Percentiles rank a stretch among this genome's conserved stretches.
phyloP scores from a whole-genome alignment of 2,797 vertebrate species.

The Simalia tracyae region DNA sequence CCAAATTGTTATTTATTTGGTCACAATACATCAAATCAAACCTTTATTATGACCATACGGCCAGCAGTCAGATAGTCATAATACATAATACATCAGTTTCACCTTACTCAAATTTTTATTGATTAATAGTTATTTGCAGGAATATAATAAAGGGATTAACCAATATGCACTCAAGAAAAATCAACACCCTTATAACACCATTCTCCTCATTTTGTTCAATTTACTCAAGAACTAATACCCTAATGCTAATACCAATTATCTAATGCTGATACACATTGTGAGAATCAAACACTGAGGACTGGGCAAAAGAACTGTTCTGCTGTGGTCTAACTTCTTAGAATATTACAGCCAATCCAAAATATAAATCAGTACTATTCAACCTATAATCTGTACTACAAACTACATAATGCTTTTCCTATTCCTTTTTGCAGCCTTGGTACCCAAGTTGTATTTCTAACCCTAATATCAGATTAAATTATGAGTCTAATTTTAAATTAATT shows the following conservation, averaged over 20 bases:
- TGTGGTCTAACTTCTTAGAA: not conserved
- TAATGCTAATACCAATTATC: not conserved
- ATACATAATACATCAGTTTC: not conserved
- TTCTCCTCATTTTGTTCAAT: not conserved
- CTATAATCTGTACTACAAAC: not conserved
- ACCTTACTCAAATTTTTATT: not conserved
- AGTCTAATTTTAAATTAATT: not conserved
- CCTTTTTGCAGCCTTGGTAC: not conserved
- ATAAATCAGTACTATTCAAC: not conserved
- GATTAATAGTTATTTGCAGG: not conserved
- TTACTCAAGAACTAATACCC: not conserved
- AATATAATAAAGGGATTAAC: not conserved
- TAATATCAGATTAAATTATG: not conserved
- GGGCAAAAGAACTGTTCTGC: not conserved
- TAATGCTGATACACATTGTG: not conserved
- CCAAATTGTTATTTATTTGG: not conserved
- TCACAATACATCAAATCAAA: not conserved
- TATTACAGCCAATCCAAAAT: not conserved
- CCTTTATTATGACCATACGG: not conserved
- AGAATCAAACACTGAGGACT: not conserved
- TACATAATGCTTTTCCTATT: not conserved
- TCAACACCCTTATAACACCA: not conserved
- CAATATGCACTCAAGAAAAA: not conserved
- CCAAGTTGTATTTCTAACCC: not conserved
- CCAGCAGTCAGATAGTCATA: not conserved